phyloP scores from a whole-genome alignment of 2,113 vertebrate genomes.

The Nothoprocta perdicaria region DNA sequence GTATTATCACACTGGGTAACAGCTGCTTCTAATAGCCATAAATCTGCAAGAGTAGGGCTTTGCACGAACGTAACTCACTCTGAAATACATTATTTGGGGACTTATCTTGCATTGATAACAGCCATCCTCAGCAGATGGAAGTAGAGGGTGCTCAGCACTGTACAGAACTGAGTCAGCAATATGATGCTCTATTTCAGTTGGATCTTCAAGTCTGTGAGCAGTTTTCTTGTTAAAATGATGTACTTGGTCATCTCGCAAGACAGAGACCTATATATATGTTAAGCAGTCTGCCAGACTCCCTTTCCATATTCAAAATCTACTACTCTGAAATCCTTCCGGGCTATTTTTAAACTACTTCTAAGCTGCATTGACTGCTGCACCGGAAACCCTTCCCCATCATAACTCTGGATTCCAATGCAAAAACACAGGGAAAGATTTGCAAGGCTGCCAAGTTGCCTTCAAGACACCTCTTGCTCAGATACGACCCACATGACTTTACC shows the following conservation, averaged over 20 bases:
- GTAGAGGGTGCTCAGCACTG: not conserved
- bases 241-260: slow-evolving; percentile 1
- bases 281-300: not conserved
- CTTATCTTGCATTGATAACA: not conserved
- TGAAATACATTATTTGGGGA: slow-evolving; percentile 25
- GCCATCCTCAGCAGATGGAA: slow-evolving; percentile 7
- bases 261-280: not conserved
- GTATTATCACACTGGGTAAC: not conserved
- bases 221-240: slow-evolving; percentile 30
- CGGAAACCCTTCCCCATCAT: not conserved
- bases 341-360: slow-evolving; percentile 30
- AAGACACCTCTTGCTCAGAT: slow-evolving; percentile 32
- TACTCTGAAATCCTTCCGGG: not conserved
- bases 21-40: slow-evolving; percentile 9
- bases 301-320: not conserved
- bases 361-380: slow-evolving; percentile 15
- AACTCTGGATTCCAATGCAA: slow-evolving; percentile 14
- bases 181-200: not conserved
- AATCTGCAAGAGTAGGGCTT: not conserved
- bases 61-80: not conserved
- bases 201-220: slow-evolving; percentile 10
- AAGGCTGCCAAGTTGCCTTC: slow-evolving; percentile 70
- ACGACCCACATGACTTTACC: slow-evolving; percentile 78
- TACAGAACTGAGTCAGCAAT: not conserved
- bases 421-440: slow-evolving; percentile 62